A percentile compares a stretch with the other conserved stretches of the same genome.
These are phyloP conservation scores for Himantopus leucocephalus DNA, from an alignment of 2,113 vertebrate genomes.

Conservation along the genomic window DNA sequence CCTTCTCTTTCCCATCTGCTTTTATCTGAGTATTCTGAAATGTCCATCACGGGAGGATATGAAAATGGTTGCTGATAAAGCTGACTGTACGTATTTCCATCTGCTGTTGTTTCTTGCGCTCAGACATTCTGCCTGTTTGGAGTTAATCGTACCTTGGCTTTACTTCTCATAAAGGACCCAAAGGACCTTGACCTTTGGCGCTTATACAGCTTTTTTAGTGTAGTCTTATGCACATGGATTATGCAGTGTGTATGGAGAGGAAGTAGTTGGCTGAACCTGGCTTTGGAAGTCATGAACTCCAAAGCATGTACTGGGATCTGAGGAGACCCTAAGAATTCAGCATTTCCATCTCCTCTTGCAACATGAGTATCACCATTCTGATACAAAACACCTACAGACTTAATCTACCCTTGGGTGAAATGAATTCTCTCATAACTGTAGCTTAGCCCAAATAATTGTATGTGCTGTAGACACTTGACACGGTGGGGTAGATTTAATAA, in stretches of 20 bases:
- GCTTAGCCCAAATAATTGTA: constrained; percentile 9
- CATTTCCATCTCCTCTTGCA: constrained; percentile 38
- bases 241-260: constrained; percentile 17
- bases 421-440: constrained; percentile 50
- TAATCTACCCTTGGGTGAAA: constrained; percentile 61
- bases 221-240: constrained; percentile 37
- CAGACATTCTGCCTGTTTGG: neutral
- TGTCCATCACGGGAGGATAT: neutral
- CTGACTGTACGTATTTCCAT: neutral
- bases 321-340: constrained; percentile 8
- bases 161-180: neutral
- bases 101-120: neutral
- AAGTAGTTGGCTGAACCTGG: constrained; percentile 23
- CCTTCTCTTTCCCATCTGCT: neutral
- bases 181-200: constrained; percentile 38
- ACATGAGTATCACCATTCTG: neutral
- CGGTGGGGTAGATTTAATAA: constrained; percentile 53
- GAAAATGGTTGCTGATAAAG: constrained; percentile 1
- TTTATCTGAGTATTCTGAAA: neutral
- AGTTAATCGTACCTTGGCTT: constrained; percentile 23
- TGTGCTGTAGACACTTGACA: neutral
- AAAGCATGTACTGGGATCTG: neutral
- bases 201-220: constrained; percentile 5
- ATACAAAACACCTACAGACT: constrained; percentile 41
- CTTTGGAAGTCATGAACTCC: constrained; percentile 45